Base-by-base conservation (phyloP, 2,888 invertebrate genomes). In the Cyclophora albipunctata region DNA sequence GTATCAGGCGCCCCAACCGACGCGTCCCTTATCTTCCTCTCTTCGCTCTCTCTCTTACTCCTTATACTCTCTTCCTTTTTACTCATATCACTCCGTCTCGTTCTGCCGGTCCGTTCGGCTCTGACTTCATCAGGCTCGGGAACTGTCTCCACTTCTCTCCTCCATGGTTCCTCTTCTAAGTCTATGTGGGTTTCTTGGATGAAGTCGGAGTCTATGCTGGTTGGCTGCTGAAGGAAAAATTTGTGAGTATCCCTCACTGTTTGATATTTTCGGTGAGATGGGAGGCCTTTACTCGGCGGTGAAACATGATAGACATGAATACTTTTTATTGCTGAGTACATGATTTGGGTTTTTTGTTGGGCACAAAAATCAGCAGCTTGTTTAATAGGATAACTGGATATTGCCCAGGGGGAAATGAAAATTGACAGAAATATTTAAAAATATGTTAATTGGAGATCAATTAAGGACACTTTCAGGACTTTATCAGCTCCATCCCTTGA, bases 1-100 rank as follows among this genome's bases (percentile, higher is more conserved):
- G 86, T 87, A 58, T 88, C 87, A 4, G 87, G 87, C 0, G 80
- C 84, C 0, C 86, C 85, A 6, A 86, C 86, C 0, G 87, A 86
- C 4, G 70, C 86, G 55, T 87, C 87, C 65, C 83, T 74, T 47
- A 78, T 86, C 57, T 73, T 84, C 60, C 66, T 79, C 40, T 75
- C 80, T 50, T 58, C 68, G 7, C 48, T 51, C 35, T 75, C 77
- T 34, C 64, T 66, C 45, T 69, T 81, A 51, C 75, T 82, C 48
- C 79, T 71, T 37, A 84, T 69, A 0, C 78, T 75, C 48, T 84
- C 78, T 60, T 86, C 84, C 57, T 75, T 85, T 60, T 66, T 82
- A 54, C 84, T 87, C 0, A 73, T 64, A 52, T 82, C 82, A 6
- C 77, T 81, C n/a, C 73, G 67, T 51, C 79, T 75, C 2, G 73